Base-by-base conservation (phyloP, 2,888 invertebrate species). In the Ommatoiulus sabulosus region DNA sequence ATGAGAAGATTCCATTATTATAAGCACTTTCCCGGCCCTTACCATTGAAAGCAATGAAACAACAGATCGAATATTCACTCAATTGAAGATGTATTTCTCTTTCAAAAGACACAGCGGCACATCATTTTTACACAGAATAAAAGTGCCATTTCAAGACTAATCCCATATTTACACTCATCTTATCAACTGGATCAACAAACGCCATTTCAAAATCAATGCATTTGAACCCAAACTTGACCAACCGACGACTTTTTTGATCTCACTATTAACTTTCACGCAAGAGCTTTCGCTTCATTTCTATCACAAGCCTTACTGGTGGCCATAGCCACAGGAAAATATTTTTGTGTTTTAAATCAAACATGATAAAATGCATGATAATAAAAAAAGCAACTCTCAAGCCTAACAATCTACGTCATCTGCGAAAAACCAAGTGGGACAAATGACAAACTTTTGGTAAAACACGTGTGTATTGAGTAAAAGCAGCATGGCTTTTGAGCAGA, bases 1-100 rank as follows among this genome's bases (percentile, higher is more conserved):
- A 52, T 57, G 35, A 35, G 35, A n/a, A 35, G 35, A n/a, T 57
- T 57, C n/a, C 52, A 15, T 35, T 35, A 35, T 35, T 35, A 35
- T 35, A 35, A 35, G 35, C 35, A 35, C 35, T 35, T 35, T 35
- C 35, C 35, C 35, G 35, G 35, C 35, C 35, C 35, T 35, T 35
- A 1, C 12, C 17, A 63, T 8, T 72, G 3, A 35, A 80, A 80
- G 15, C 15, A 80, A 35, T 12, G 12, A 80, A 35, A 80, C 80
- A 8, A 80, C 10, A 12, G 24, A 35, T 12, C 80, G 35, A 12
- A 6, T 12, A 80, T 80, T 80, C 80, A 80, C 24, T 80, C 35
- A 80, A 35, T 80, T 24, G 80, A 80, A 80, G 80, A 80, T 80
- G 80, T 80, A 80, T 80, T 80, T 80, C 80, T 80, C 80, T 35